Evolutionary conservation across 2,888 invertebrate genomes (phyloP).

Genomic region (Lypha dubia): DNA sequence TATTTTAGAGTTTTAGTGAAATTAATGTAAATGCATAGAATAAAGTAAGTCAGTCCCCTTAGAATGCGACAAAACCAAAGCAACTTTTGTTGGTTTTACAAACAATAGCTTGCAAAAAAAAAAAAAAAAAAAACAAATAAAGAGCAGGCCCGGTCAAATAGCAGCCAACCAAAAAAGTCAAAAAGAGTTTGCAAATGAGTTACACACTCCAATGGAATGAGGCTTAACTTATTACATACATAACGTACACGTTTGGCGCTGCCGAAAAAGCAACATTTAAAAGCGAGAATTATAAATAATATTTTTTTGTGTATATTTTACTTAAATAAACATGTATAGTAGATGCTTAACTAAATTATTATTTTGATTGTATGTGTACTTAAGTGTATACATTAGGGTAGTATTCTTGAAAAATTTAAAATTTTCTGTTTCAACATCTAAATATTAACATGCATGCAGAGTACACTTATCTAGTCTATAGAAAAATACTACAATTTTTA

Average conservation of each 20-base stretch:
- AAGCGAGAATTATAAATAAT: slow-evolving; percentile 31
- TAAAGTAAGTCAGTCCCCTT: slow-evolving; percentile 68
- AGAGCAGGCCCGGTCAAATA: slow-evolving; percentile 12
- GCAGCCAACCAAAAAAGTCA: slow-evolving; percentile 18
- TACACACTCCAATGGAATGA: slow-evolving; percentile 27
- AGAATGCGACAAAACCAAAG: slow-evolving; percentile 70
- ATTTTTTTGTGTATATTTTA: slow-evolving; percentile 8
- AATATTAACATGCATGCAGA: too few relatives aligned
- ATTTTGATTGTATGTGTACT: not conserved
- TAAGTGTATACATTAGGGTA: not conserved
- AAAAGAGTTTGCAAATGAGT: slow-evolving; percentile 35
- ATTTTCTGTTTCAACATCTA: too few relatives aligned
- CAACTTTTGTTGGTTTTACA: slow-evolving; percentile 58
- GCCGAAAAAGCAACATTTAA: slow-evolving; percentile 13
- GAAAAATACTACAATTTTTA: too few relatives aligned
- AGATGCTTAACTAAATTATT: slow-evolving; percentile 67
- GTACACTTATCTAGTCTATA: too few relatives aligned
- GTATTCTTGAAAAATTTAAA: too few relatives aligned
- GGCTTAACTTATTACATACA: slow-evolving; percentile 44
- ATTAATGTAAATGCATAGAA: slow-evolving; percentile 21
- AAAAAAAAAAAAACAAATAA: not conserved
- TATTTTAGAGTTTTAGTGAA: slow-evolving; percentile 67
- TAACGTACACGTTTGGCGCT: slow-evolving; percentile 17
- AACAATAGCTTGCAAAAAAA: slow-evolving; percentile 56
- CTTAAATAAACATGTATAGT: slow-evolving; percentile 5